Evolutionary conservation across 2,888 invertebrate species (phyloP).

Genomic region (Eudasyphora cyanicolor): DNA sequence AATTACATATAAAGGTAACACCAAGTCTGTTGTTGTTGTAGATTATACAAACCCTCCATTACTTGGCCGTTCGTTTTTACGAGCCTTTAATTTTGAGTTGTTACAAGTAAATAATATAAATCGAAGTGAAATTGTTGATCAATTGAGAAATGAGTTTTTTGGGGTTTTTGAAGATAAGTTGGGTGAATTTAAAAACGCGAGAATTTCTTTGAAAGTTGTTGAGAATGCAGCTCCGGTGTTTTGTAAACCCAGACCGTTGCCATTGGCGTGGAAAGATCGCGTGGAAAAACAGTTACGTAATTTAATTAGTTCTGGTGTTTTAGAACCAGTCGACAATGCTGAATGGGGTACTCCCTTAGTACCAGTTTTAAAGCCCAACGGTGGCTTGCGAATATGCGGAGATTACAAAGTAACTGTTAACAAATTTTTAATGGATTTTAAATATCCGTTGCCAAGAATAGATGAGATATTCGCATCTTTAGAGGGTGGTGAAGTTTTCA

Average conservation of each 20-base stretch:
- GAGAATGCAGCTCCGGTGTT: conserved; percentile 12
- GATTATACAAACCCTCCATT: neutral
- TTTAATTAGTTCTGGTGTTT: neutral
- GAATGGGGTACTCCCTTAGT: conserved; percentile 47
- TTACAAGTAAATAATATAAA: conserved; percentile 32
- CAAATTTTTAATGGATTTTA: conserved; percentile 41
- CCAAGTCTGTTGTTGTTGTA: conserved; percentile 23
- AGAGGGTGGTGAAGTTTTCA: conserved; percentile 26
- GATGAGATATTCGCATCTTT: conserved; percentile 52
- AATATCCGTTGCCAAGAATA: conserved; percentile 41
- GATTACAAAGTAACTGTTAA: conserved; percentile 31
- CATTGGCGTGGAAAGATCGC: conserved; percentile 25
- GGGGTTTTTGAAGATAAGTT: conserved; percentile 41
- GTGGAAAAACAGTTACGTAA: conserved; percentile 8
- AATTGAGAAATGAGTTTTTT: conserved; percentile 36
- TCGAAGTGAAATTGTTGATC: conserved; percentile 5
- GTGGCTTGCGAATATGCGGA: conserved; percentile 32
- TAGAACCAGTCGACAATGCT: conserved; percentile 20
- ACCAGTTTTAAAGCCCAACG: conserved; percentile 41
- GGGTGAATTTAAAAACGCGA: conserved; percentile 19
- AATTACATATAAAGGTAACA: conserved; percentile 34
- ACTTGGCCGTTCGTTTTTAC: conserved; percentile 26
- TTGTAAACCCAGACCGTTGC: conserved; percentile 8
- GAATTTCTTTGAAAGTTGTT: conserved; percentile 18
- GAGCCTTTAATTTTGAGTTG: conserved; percentile 34